phyloP scores from a whole-genome alignment of 2,888 invertebrate genomes.

The Lasioglossum malachurum region DNA sequence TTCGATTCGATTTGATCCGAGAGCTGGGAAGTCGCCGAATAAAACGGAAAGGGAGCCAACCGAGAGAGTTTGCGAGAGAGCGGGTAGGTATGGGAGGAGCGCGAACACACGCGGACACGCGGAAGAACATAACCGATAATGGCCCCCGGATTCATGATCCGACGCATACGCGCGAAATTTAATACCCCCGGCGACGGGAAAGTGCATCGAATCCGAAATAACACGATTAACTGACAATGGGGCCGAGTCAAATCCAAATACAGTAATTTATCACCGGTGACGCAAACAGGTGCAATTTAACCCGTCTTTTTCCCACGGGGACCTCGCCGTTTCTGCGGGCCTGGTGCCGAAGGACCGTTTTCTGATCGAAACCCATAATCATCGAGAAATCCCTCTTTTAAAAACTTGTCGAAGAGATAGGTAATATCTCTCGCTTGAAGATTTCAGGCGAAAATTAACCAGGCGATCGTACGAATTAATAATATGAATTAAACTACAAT shows the following conservation, averaged over 20 bases:
- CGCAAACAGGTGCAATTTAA: slow-evolving; percentile 24
- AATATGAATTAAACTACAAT: too few species aligned
- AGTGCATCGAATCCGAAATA: slow-evolving; percentile 44
- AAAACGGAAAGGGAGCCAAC: slow-evolving; percentile 15
- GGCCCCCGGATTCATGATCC: slow-evolving; percentile 31
- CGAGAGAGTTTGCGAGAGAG: background rate
- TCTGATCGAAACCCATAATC: background rate
- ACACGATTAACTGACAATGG: slow-evolving; percentile 31
- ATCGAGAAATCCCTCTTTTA: background rate
- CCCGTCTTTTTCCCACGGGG: slow-evolving; percentile 5
- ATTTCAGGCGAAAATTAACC: background rate
- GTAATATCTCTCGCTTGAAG: background rate
- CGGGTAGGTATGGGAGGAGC: slow-evolving; percentile 17
- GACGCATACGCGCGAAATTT: slow-evolving; percentile 25
- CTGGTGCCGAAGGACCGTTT: background rate
- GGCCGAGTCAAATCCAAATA: background rate
- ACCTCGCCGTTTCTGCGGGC: background rate
- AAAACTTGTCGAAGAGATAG: background rate
- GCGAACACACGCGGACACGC: slow-evolving; percentile 38
- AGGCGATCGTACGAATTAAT: too few species aligned
- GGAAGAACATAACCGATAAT: slow-evolving; percentile 42
- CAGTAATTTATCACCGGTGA: slow-evolving; percentile 19
- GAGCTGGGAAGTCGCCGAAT: slow-evolving; percentile 17
- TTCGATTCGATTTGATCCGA: background rate
- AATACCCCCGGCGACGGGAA: slow-evolving; percentile 24